These are phyloP conservation scores for Aporrectodea caliginosa DNA, from an alignment of 1,140 invertebrate genomes.

Conservation along the genomic window DNA sequence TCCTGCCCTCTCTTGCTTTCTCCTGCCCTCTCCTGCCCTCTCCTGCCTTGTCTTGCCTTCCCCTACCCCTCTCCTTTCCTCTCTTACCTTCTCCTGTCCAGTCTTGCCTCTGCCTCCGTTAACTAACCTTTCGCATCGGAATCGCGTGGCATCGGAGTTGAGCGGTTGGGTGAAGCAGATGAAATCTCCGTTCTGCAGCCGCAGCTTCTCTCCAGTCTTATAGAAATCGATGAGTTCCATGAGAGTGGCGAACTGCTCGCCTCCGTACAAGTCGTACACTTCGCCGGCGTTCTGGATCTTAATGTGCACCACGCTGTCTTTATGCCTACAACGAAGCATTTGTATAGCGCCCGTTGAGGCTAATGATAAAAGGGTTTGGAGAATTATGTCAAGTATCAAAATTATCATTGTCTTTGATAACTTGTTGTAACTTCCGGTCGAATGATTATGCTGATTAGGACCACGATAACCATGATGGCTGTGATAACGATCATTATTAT, in stretches of 20 bases:
- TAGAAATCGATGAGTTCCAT: slow-evolving; percentile 95
- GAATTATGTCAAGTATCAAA: no score
- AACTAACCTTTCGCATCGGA: neutral
- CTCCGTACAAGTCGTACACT: slow-evolving; percentile 96
- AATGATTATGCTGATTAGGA: neutral
- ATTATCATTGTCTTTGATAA: no score
- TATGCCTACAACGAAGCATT: slow-evolving; percentile 63
- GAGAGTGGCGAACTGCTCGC: slow-evolving; percentile 95
- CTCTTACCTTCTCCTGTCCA: no score
- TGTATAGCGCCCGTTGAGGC: no score
- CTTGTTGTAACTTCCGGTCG: neutral
- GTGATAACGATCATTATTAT: neutral
- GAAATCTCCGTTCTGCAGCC: neutral
- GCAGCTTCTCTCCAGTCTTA: slow-evolving; percentile 50
- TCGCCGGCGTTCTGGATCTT: slow-evolving; percentile 99
- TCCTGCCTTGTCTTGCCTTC: no score
- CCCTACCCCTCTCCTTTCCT: no score
- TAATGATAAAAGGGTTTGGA: no score
- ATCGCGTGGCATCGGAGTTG: neutral
- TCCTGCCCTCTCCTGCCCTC: no score
- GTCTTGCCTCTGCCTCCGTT: no score
- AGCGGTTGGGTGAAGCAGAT: neutral
- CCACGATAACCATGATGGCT: neutral
- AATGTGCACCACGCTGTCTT: slow-evolving; percentile 92
- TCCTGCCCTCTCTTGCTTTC: no score